Base-by-base conservation (phyloP, 2,797 vertebrate genomes). In the Muraenolepis orangiensis region DNA sequence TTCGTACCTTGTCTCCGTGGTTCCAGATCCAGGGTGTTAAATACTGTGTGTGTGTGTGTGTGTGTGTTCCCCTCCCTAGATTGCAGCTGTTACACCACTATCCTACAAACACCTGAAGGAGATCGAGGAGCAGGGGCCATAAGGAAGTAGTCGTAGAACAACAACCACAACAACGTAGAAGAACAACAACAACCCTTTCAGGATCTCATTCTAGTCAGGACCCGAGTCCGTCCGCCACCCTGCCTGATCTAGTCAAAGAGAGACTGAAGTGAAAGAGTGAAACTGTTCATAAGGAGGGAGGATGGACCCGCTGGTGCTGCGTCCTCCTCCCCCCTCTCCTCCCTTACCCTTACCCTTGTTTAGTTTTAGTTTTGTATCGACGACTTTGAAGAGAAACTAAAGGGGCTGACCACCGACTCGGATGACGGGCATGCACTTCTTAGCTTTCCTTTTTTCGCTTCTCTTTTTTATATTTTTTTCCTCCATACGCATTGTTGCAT, bases 81-180 rank as follows among this genome's bases (percentile, higher is more conserved):
- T 84, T 0, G 75, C 90, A 36, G 80, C 87, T 7, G 90, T 95
- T 80, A 91, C 87, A 67, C 89, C 91, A 64, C 82, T 94, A 13
- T 94, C 94, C 82, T 94, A 93, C 76, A 94, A 92, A 85, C 84
- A 93, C 76, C 87, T 94, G 78, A 92, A 72, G 69, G 92, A 89
- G 66, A 81, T 32, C 2, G 76, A 88, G 73, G 91, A 81, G 92
- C 80, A 61, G 38, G 42, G 42, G 38, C 18, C 42, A n/a, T n/a
- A 66, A 5, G 18, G 42, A 36, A 31, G 69, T 38, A 66, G 71
- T 31, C 69, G 84, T 72, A 70, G 67, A 12, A 31, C 14, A 61
- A 23, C 12, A 23, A 23, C 12, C 12, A 79, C 83, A 78, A 78
- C 66, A 4, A 34, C n/a, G 66, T 74, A 34, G 32, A 64, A 64